Base-by-base conservation (phyloP, 2,113 vertebrate species). In the Ancistrus triradiatus region DNA sequence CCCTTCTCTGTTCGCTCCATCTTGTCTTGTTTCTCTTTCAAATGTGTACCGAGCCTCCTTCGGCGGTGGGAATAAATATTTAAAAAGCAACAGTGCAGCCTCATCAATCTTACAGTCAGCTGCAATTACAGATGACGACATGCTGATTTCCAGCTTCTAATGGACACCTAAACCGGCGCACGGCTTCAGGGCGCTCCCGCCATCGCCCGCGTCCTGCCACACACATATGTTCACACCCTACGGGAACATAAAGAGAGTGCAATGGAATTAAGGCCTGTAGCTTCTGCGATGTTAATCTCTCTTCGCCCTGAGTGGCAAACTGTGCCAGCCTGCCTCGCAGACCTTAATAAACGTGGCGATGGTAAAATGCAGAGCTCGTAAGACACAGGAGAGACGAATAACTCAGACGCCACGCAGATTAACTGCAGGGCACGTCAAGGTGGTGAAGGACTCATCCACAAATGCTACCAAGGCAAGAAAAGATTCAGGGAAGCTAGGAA, bases 1-100 rank as follows among this genome's bases (percentile, higher is more conserved):
- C 40, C 25, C 33, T 24, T 55, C 19, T n/a, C 18, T 8, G 15
- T 42, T n/a, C 48, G 17, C 6, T 53, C 46, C 14, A 17, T 52
- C 3, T 7, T 60, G 37, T 47, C 43, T 50, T 40, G 21, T 31
- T 67, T 51, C 40, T 63, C 42, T 33, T 33, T 33, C 28, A 5
- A 9, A 59, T 46, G 46, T 27, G 52, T 58, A 58, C 59, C 59
- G 57, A 46, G 60, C 61, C 27, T 61, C 63, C 43, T 71, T 73
- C 50, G 71, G 61, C 37, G 47, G 59, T 52, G 33, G 53, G 48
- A 67, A 74, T 77, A 79, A 77, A 79, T 79, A 77, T 80, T 80
- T 75, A 79, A 79, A 65, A 69, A 69, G 68, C 15, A 63, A 47
- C 59, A 27, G 48, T 15, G 42, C 13, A 22, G 61, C 61, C 58